These are phyloP conservation scores for Deilephila elpenor DNA, from an alignment of 2,888 invertebrate genomes.

Conservation along the genomic window DNA sequence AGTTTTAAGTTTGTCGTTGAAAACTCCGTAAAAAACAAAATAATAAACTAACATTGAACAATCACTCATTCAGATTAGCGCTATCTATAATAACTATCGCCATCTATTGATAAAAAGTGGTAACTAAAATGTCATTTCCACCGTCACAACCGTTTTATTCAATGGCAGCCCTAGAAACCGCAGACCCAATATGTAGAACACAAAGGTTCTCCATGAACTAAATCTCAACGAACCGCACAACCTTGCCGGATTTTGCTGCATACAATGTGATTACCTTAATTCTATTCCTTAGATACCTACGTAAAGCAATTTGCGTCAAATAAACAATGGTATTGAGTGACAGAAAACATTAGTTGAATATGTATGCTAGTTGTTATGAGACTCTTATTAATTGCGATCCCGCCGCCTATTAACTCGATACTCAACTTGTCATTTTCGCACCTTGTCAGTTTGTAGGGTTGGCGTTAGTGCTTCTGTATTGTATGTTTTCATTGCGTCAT, in stretches of 20 bases:
- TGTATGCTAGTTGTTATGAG: conserved; percentile 73
- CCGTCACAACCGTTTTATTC: background rate
- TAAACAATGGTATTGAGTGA: conserved; percentile 73
- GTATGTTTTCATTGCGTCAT: background rate
- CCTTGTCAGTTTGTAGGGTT: conserved; percentile 66
- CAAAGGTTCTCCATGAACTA: conserved; percentile 68
- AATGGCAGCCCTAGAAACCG: conserved; percentile 28
- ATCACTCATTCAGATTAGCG: background rate
- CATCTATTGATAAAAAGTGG: background rate
- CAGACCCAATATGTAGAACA: conserved; percentile 34
- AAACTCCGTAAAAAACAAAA: background rate
- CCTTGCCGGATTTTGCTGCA: conserved; percentile 66
- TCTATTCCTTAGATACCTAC: conserved; percentile 65
- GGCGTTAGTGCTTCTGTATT: conserved; percentile 32
- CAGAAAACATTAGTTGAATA: conserved; percentile 73
- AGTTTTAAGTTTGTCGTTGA: too few relatives aligned
- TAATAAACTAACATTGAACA: background rate
- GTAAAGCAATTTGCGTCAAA: conserved; percentile 70
- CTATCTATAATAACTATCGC: background rate
- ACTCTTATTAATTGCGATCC: conserved; percentile 69
- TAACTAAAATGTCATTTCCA: background rate
- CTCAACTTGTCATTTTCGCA: conserved; percentile 75
- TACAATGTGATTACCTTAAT: conserved; percentile 57
- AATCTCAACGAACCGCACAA: conserved; percentile 65
- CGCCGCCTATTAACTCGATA: conserved; percentile 56